Conservation (phyloP, 2,113 vertebrate species). For the Agapornis roseicollis region DNA sequence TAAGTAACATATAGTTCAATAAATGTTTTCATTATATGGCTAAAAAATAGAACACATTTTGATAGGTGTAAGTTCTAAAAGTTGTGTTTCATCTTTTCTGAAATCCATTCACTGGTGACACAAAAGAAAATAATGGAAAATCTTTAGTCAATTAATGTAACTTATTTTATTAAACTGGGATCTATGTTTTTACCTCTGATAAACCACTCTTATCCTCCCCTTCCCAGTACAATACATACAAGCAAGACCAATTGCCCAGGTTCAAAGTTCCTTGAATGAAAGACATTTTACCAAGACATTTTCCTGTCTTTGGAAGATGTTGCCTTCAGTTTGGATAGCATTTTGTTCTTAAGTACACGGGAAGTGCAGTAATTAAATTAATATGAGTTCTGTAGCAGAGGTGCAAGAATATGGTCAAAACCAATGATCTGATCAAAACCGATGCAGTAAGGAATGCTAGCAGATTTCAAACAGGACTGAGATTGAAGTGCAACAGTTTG, state of each 20-base stretch:
- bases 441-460: neutral
- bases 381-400: neutral
- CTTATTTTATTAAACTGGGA: neutral
- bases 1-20: neutral
- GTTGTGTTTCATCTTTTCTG: neutral
- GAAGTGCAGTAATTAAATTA: neutral
- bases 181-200: neutral
- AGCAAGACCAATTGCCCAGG: neutral
- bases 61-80: neutral
- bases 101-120: neutral
- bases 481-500: neutral
- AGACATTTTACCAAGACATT: neutral
- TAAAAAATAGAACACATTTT: neutral
- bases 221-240: neutral
- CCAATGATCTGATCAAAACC: too few relatives aligned
- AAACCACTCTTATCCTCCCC: neutral
- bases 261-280: neutral
- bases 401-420: neutral
- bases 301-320: neutral
- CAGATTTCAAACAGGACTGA: neutral
- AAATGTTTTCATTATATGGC: neutral
- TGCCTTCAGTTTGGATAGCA: neutral
- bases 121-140: neutral
- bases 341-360: neutral
- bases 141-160: neutral